Evolutionary conservation across 2,797 vertebrate species (phyloP), one percentile per base, ranked within the genome.

Genomic region (Bradypus variegatus): DNA sequence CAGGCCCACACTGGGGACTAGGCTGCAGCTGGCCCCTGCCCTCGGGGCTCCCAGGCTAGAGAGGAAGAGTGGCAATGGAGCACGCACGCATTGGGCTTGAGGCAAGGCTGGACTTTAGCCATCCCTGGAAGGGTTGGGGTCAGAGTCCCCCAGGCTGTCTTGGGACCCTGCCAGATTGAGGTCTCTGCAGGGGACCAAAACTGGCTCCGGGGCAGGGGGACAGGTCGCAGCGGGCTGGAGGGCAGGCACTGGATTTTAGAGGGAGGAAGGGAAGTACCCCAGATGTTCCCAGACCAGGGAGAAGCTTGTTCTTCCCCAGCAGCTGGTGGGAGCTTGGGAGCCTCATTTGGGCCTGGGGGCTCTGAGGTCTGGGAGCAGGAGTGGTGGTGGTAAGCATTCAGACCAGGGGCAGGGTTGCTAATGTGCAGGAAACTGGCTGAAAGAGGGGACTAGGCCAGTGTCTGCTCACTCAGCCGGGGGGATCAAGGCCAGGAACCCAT

Each of bases 161-260:
- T 0, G 21, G 15, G 8, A 21, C 9, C 21, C 23, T 31, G 36
- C 13, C 12, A 0, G 25, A 45, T 16, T 36, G 21, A 31, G 8
- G 21, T 29, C 53, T 41, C 45, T 58, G 25, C 36, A 9, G 18
- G 41, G 41, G 23, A 6, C 18, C 38, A 25, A 12, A 27, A 60
- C 65, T 29, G 2, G 75, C 18, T 29, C 6, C 27, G 11, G 29
- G 55, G 58, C 58, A 19, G 6, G 25, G 12, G 29, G 55, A 50
- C 64, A 19, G 6, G 25, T 48, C 27, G 31, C 88, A n/a, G 8
- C 0, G 0, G 45, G 7, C 64, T 33, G 58, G 16, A 45, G 36
- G 31, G 18, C 48, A 53, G 29, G 9, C 31, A 31, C 0, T 58
- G 50, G 23, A 36, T 16, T 38, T n/a, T 36, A 14, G 25, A n/a